Evolutionary conservation across 1,140 invertebrate genomes (phyloP).

Genomic region (Zelostemma sp.): DNA sequence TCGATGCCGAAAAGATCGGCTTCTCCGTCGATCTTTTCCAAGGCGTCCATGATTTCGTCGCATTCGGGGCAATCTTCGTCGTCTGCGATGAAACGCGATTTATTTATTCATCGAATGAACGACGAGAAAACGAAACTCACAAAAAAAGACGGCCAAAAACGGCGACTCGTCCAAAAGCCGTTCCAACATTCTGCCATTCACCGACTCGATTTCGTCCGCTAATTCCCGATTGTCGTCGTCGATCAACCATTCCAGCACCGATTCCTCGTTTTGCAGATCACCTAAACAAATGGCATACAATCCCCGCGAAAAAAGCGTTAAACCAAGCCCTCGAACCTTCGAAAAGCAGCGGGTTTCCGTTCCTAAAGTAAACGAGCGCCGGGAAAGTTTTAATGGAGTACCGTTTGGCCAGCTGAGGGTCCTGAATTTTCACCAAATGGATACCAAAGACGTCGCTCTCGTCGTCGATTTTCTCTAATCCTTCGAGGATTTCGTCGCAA

Average conservation of each 20-base stretch:
- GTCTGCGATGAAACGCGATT: slow-evolving; percentile 71
- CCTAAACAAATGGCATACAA: slow-evolving; percentile 70
- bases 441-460: slow-evolving; percentile 95
- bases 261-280: slow-evolving; percentile 91
- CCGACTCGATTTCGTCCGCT: slow-evolving; percentile 94
- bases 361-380: slow-evolving; percentile 92
- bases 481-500: slow-evolving; percentile 91
- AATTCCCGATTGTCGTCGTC: slow-evolving; percentile 95
- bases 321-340: slow-evolving; percentile 73
- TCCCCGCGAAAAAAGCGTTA: no score
- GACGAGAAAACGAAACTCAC: no score
- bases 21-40: slow-evolving; percentile 95
- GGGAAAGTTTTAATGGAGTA: slow-evolving; percentile 97
- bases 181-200: slow-evolving; percentile 91
- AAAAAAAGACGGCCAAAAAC: slow-evolving; percentile 92
- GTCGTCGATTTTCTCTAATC: slow-evolving; percentile 91
- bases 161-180: slow-evolving; percentile 89
- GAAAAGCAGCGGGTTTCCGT: slow-evolving; percentile 93
- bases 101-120: no score
- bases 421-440: slow-evolving; percentile 94
- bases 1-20: slow-evolving; percentile 94
- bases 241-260: slow-evolving; percentile 91
- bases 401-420: slow-evolving; percentile 89
- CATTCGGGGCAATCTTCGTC: slow-evolving; percentile 93
- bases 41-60: slow-evolving; percentile 86